Evolutionary conservation across 2,113 vertebrate genomes (phyloP), one percentile per base, ranked within the genome.

Genomic region (Marcusenius ussheri): DNA sequence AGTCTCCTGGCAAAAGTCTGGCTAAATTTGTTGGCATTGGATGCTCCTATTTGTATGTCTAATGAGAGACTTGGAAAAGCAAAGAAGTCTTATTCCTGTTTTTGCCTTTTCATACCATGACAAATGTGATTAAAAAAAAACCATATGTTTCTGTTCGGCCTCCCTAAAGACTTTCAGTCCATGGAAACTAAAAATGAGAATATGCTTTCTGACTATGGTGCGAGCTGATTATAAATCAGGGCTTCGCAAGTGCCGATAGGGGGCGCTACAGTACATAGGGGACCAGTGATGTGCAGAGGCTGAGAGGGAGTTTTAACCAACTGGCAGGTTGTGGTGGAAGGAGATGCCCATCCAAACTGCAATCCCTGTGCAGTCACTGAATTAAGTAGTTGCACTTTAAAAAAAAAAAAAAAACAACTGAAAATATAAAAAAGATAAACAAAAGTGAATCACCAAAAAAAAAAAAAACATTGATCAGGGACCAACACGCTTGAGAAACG

Each of bases 401-500:
- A 21, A 83, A 83, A 83, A 47, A 47, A 24, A 10, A 47, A 53
- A 83, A 53, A 31, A 0, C 9, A 56, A 87, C 50, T 87, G 50
- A 53, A 51, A 56, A 87, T 56, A n/a, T 50, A 87, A 87, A 87
- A 53, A 35, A 35, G n/a, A 86, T 15, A 87, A 53, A 87, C 2
- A 39, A 84, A 42, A 86, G 45, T 86, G 83, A 47, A 27, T 47
- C 74, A 80, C 35, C 31, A 42, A 80, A 80, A 77, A 35, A 74
- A 74, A 27, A 27, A 27, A 17, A 56, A 87, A 51, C 5, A 7
- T 8, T 56, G 85, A 87, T 39, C 50, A 10, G 85, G 53, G 27
- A 53, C 31, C 50, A 87, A 87, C 85, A 87, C 27, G 27, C 45
- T 24, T 86, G 83, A 86, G 83, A 50, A 86, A 87, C 85, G 31